Conservation (phyloP, 1,140 invertebrate genomes). For the Drosophila willistoni region DNA sequence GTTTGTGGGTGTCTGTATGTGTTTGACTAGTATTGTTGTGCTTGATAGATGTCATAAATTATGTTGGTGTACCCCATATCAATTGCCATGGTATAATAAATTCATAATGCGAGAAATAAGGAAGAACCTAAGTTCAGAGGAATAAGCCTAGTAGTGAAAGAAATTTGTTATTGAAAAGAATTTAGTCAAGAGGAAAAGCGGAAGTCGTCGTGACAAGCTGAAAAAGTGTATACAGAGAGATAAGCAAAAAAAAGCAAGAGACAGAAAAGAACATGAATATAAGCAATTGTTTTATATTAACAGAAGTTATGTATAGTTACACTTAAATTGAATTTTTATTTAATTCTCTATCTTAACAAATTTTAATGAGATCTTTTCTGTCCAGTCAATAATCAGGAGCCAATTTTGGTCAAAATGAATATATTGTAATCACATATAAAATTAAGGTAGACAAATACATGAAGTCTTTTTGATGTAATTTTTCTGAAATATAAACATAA, state of each 20-base stretch:
- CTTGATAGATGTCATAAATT: conserved; percentile 17
- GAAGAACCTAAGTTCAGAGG: not conserved
- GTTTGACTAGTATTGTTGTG: not conserved
- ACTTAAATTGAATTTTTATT: too few species aligned
- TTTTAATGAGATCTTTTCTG: too few species aligned
- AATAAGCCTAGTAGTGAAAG: conserved; percentile 7
- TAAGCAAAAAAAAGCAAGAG: not conserved
- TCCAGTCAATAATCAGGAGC: too few species aligned
- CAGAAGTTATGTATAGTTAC: too few species aligned
- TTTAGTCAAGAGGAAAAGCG: conserved; percentile 8
- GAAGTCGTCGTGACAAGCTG: not conserved
- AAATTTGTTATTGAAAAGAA: conserved; percentile 15
- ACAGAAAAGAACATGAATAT: not conserved
- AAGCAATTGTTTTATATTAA: too few species aligned
- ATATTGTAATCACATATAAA: too few species aligned
- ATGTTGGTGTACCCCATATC: conserved; percentile 13
- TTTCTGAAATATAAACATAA: too few species aligned
- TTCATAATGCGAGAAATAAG: not conserved
- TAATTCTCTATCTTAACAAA: too few species aligned
- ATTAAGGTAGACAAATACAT: too few species aligned
- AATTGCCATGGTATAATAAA: conserved; percentile 19
- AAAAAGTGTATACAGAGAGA: not conserved
- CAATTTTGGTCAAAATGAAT: too few species aligned
- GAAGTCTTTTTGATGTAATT: too few species aligned
- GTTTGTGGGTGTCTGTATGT: not conserved